phyloP scores from a whole-genome alignment of 1,140 invertebrate species.

The Drosophila truncata region DNA sequence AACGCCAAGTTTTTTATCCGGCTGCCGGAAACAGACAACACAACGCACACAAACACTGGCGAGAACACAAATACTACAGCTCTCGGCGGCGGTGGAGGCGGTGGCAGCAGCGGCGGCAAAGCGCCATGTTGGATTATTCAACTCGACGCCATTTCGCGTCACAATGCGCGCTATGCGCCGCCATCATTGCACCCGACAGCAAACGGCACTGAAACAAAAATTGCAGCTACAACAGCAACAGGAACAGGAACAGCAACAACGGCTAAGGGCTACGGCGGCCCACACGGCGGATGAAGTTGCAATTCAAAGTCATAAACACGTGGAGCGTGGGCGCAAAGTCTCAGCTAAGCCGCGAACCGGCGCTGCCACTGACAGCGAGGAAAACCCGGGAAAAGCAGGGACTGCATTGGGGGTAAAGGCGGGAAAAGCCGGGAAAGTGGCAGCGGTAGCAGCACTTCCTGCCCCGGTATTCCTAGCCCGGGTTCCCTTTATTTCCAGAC shows the following conservation, averaged over 20 bases:
- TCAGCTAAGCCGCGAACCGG: conserved; percentile 74
- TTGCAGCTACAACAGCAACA: conserved; percentile 15
- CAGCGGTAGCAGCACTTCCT: conserved; percentile 63
- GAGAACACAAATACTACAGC: conserved; percentile 54
- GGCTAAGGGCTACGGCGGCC: conserved; percentile 23
- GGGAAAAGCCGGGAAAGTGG: conserved; percentile 17
- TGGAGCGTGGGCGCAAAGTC: conserved; percentile 82
- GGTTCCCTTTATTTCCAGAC: conserved; percentile 39
- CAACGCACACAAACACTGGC: conserved; percentile 32
- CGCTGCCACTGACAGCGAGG: conserved; percentile 60
- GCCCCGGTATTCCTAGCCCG: conserved; percentile 42
- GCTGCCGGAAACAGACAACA: conserved; percentile 79
- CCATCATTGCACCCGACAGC: conserved; percentile 80
- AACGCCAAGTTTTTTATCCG: conserved; percentile 83
- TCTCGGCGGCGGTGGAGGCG: conserved; percentile 3
- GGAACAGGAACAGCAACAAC: conserved; percentile 4
- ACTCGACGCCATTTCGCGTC: conserved; percentile 82
- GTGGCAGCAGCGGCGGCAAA: conserved; percentile 63
- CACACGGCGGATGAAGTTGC: conserved; percentile 77
- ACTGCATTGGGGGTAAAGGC: not conserved
- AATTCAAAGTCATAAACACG: conserved; percentile 84
- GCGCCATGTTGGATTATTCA: conserved; percentile 83
- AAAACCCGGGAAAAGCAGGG: conserved; percentile 2
- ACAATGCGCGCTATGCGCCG: conserved; percentile 79
- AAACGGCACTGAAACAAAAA: conserved; percentile 38